Base-by-base conservation (phyloP, 1,140 invertebrate genomes). In the Listronotus oregonensis region DNA sequence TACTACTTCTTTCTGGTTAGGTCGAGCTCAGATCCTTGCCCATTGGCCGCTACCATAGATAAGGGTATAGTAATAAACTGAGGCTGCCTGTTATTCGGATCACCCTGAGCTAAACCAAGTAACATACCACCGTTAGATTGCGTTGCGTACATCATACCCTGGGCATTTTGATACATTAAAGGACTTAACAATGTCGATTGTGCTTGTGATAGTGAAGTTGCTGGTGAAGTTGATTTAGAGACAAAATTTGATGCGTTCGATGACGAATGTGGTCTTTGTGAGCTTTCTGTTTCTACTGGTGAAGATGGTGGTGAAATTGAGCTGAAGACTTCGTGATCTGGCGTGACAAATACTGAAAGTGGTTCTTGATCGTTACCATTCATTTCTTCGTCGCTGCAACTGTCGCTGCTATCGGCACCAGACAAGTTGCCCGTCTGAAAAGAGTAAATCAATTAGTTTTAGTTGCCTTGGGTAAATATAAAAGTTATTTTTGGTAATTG, bases 1-100 rank as follows among this genome's bases (percentile, higher is more conserved):
- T 10, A 37, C 34, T 37, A 77, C 68, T 77, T 78, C 80, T 73
- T 77, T 69, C 72, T 77, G 64, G 70, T 64, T 76, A 81, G 40
- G 77, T 83, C 77, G 76, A 83, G 40, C 67, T 76, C 65, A 15
- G 49, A 43, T 65, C 74, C 73, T 66, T 77, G 73, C 4, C 80
- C 80, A 12, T 82, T 82, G 4, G 82, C 79, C 0, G 81, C 78
- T 77, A 84, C 81, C 80, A 85, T 82, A 8, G 84, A 85, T 55
- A 86, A 77, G 40, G 84, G 84, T 74, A 85, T 86, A 15, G 84
- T 85, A 61, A 86, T 85, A 73, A 84, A 86, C 70, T 85, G 85
- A 1, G 82, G 82, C 59, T 82, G 81, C 12, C 56, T 73, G 44
- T 80, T 69, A 66, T 63, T 71, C 5, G 60, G 60, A 55, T 74